A percentile compares a stretch with the other conserved stretches of the same genome.
Evolutionary conservation across 2,888 invertebrate species (phyloP).

Genomic region (Andrena bicolor): DNA sequence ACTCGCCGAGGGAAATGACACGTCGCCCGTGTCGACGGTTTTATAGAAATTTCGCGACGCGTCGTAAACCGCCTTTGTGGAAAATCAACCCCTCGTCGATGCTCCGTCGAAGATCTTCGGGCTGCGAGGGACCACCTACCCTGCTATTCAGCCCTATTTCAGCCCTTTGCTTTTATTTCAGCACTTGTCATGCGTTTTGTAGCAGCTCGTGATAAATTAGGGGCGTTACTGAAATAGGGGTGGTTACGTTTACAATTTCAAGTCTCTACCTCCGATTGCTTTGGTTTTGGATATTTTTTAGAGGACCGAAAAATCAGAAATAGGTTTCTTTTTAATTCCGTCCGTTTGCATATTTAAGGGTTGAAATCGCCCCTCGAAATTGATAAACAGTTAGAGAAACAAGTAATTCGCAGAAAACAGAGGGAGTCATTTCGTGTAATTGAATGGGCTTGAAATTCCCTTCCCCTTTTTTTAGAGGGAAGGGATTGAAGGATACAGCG

Average conservation of each 20-base stretch:
- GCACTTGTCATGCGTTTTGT: background rate
- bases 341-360: too few relatives aligned
- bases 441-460: background rate
- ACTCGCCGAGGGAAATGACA: constrained; percentile 1
- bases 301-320: too few relatives aligned
- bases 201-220: too few relatives aligned
- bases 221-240: too few relatives aligned
- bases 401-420: background rate
- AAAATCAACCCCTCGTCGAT: background rate
- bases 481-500: background rate
- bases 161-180: too few relatives aligned
- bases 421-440: background rate
- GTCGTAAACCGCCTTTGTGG: constrained; percentile 5
- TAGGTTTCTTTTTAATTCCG: too few relatives aligned
- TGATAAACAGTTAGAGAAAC: too few relatives aligned
- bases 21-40: background rate
- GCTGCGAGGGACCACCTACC: background rate
- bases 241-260: too few relatives aligned
- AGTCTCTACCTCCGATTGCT: too few relatives aligned
- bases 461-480: too few relatives aligned
- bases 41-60: background rate
- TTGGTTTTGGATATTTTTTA: too few relatives aligned
- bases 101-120: constrained; percentile 3
- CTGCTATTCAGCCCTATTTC: background rate
- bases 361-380: too few relatives aligned